These are phyloP conservation scores for Actinernus sp. DNA, from an alignment of 92 coral and sea anemone species.

Conservation along the genomic window DNA sequence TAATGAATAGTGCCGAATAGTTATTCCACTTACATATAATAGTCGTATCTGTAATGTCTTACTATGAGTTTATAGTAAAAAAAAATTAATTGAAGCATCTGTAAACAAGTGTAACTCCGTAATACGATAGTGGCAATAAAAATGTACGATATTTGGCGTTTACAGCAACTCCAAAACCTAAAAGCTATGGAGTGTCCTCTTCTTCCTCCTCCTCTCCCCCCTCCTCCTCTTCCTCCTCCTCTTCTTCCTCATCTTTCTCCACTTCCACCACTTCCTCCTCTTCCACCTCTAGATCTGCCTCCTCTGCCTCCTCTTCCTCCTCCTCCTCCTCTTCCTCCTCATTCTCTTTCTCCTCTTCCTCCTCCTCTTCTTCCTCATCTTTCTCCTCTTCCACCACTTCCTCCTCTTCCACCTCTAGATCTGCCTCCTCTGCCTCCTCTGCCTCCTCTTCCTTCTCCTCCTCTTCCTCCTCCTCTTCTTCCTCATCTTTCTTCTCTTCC, in stretches of 20 bases:
- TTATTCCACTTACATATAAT: no score
- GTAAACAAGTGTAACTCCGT: no score
- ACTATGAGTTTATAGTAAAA: no score
- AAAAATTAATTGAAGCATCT: no score
- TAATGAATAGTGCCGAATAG: no score
- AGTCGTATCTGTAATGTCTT: no score
- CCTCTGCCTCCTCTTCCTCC: neutral
- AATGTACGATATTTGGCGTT: no score
- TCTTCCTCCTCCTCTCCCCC: no score
- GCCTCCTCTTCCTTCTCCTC: neutral
- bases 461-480: neutral
- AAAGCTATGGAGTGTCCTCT: no score
- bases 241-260: neutral
- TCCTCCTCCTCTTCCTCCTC: no score
- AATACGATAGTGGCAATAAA: no score
- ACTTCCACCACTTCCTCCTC: neutral
- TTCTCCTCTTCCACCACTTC: neutral
- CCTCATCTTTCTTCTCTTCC: neutral
- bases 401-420: neutral
- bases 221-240: neutral
- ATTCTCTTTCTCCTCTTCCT: neutral
- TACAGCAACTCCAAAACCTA: no score
- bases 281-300: neutral
- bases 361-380: neutral
- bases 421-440: neutral